Conservation (phyloP, 2,113 vertebrate genomes). For the Megaceryle torquata region DNA sequence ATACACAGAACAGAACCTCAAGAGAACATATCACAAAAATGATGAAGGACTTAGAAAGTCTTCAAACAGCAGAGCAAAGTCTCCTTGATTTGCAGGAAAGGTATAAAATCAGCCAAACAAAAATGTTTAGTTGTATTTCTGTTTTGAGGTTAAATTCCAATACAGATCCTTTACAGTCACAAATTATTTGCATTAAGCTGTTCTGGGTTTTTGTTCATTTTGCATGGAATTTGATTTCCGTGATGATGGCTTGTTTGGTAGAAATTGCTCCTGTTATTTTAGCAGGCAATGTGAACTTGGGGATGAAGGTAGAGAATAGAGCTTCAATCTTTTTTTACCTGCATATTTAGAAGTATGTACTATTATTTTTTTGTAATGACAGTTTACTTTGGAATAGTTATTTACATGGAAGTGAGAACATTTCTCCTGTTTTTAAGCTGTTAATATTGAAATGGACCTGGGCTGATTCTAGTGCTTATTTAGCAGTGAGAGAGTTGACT, state of each 20-base stretch:
- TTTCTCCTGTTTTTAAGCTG: not conserved
- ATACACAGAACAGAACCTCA: conserved; percentile 94
- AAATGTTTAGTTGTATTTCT: not conserved
- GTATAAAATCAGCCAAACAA: conserved; percentile 66
- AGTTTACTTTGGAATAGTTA: not conserved
- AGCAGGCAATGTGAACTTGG: not conserved
- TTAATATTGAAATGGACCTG: not conserved
- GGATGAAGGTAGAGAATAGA: not conserved
- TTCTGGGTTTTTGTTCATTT: not conserved
- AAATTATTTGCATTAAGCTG: not conserved
- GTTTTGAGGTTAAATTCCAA: not conserved
- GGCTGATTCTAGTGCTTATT: not conserved
- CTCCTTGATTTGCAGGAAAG: conserved; percentile 92
- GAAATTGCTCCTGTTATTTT: not conserved
- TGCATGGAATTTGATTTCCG: not conserved
- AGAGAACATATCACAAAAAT: conserved; percentile 95
- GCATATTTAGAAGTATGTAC: not conserved
- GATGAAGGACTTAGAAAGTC: conserved; percentile 98
- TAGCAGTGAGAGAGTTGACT: not conserved
- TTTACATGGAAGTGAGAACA: not conserved
- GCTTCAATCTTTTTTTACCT: not conserved
- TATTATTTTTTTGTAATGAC: not conserved
- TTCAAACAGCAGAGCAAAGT: conserved; percentile 93
- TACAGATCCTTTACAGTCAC: not conserved
- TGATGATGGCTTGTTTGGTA: not conserved